Base-by-base conservation (phyloP, 2,888 invertebrate species). In the Tryphoninae sp. region DNA sequence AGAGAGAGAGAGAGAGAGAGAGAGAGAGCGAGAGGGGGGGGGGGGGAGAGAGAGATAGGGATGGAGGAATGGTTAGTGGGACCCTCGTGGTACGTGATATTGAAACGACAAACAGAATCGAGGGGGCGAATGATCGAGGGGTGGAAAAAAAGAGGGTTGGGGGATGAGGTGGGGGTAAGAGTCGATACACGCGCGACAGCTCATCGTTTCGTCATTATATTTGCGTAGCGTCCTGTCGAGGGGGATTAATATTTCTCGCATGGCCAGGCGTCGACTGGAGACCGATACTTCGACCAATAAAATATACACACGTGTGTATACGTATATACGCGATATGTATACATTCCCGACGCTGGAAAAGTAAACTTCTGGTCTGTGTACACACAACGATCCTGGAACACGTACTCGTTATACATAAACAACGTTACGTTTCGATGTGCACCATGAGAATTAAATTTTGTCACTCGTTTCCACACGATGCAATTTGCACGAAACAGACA, bases 131-230 rank as follows among this genome's bases (percentile, higher is more conserved):
- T 45, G 58, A 51, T 58, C 16, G 59, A 62, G 67, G 42, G 40
- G 55, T 55, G 49, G 19, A 40, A 49, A 19, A 19, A 59, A 19
- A 33, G 33, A 51, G 16, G 26, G 6, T 42, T 1, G 11, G 11
- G 22, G 49, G 16, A 61, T 33, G 40, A 42, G 9, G 16, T 23
- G 11, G 22, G n/a, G n/a, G 11, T 33, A 11, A 49, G 64, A 53
- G 55, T 74, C 74, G 45, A 74, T 65, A 65, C 74, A 65, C 45
- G 11, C 3, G 55, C 81, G 68, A 64, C 65, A 75, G 67, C 64
- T 78, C 68, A 79, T 83, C 80, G 81, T 67, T 81, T 80, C 61
- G 59, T 81, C 82, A 78, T 81, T 81, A 75, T 81, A 81, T 84
- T 84, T 80, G 73, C 49, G 22, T 61, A 80, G 16, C 42, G 69